Evolutionary conservation across 2,888 invertebrate species (phyloP).

Genomic region (Polydrusus cervinus): DNA sequence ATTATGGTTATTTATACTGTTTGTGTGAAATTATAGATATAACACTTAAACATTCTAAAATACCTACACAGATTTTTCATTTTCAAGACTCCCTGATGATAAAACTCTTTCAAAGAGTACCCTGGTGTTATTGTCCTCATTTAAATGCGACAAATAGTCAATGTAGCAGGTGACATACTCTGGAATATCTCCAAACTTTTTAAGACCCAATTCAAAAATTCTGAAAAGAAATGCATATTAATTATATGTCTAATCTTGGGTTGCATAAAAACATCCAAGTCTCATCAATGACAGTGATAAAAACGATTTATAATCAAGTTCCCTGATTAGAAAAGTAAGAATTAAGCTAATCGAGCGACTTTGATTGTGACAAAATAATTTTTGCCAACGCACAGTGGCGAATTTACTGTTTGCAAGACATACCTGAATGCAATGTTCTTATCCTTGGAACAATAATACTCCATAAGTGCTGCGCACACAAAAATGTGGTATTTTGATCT

Average conservation of each 20-base stretch:
- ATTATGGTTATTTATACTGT: too few species aligned
- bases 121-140: conserved; percentile 99
- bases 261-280: too few species aligned
- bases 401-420: not conserved
- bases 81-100: conserved; percentile 91
- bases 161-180: conserved; percentile 97
- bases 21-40: too few species aligned
- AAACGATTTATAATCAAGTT: too few species aligned
- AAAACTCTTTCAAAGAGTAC: conserved; percentile 98
- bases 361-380: too few species aligned
- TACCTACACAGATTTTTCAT: conserved; percentile 90
- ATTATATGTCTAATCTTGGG: too few species aligned
- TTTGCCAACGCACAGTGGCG: too few species aligned
- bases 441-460: conserved; percentile 99
- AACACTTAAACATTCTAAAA: not conserved
- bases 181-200: conserved; percentile 95
- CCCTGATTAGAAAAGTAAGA: too few species aligned
- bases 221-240: conserved; percentile 67
- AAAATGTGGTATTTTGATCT: conserved; percentile 93
- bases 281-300: too few species aligned
- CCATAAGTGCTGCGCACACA: conserved; percentile 98
- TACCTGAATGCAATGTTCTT: conserved; percentile 93
- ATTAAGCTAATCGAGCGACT: too few species aligned
- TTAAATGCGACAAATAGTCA: conserved; percentile 97
- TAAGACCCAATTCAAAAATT: conserved; percentile 97